Evolutionary conservation across 2,113 vertebrate genomes (phyloP).

Genomic region (Tiliqua scincoides): DNA sequence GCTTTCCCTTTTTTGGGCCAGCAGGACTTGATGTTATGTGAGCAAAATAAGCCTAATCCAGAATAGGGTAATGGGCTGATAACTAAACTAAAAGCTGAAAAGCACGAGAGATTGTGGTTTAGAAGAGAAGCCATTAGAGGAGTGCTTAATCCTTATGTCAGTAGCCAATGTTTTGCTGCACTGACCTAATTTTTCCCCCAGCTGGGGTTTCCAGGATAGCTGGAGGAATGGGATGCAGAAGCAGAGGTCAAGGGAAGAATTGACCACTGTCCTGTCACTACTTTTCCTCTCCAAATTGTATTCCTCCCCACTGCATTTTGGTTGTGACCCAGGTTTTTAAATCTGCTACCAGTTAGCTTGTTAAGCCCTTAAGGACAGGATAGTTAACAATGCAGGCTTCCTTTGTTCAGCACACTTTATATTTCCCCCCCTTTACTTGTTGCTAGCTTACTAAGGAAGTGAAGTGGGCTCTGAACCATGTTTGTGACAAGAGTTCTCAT

Average conservation of each 20-base stretch:
- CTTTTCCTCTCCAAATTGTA: neutral
- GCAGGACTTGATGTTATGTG: neutral
- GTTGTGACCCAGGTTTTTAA: neutral
- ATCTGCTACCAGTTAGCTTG: neutral
- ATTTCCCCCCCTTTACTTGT: neutral
- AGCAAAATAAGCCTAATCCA: neutral
- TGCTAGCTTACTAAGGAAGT: conserved; percentile 25
- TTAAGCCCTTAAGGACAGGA: neutral
- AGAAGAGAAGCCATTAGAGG: neutral
- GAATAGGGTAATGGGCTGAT: neutral
- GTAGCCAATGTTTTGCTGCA: neutral
- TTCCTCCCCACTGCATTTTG: neutral
- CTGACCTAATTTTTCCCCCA: neutral
- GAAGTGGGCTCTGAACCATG: neutral
- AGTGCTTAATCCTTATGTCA: neutral
- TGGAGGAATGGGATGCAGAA: neutral
- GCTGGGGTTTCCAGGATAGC: no score
- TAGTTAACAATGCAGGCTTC: neutral
- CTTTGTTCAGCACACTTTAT: neutral
- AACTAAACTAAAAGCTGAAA: neutral
- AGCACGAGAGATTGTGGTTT: neutral
- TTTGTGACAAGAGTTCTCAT: conserved; percentile 12
- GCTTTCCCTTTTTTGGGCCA: neutral
- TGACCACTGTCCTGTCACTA: neutral
- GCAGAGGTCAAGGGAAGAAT: neutral